phyloP scores from a whole-genome alignment of 1,140 invertebrate genomes.

The Sarcophaga bullata region DNA sequence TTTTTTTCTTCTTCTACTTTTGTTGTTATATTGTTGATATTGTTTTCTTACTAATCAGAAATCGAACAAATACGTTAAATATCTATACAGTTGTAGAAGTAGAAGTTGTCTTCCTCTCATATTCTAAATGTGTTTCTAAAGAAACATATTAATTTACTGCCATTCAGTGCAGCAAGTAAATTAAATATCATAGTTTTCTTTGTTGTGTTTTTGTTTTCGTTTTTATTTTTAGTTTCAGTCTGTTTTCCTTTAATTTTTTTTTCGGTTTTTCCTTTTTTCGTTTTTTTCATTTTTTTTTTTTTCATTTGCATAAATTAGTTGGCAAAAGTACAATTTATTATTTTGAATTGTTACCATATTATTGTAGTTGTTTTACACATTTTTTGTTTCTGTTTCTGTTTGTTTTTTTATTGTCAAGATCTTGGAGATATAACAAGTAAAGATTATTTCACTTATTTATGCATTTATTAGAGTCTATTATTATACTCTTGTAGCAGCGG shows the following conservation, averaged over 20 bases:
- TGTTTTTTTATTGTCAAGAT: not conserved
- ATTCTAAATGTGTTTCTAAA: not conserved
- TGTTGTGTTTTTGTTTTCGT: not conserved
- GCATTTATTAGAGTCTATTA: not conserved
- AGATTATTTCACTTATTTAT: constrained; percentile 9
- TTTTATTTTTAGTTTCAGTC: no score
- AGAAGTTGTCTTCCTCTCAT: not conserved
- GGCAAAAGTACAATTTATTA: constrained; percentile 19
- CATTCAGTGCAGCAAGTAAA: not conserved
- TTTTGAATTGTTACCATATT: not conserved
- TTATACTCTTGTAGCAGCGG: not conserved
- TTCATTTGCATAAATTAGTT: constrained; percentile 32
- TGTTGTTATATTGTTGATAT: not conserved
- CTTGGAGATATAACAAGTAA: not conserved
- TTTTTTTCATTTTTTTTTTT: no score
- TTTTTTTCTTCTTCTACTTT: no score
- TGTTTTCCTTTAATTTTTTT: no score
- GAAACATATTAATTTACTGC: not conserved
- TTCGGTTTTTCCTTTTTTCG: no score
- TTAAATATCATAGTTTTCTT: constrained; percentile 17
- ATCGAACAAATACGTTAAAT: constrained; percentile 6
- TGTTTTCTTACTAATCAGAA: not conserved
- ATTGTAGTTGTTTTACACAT: not conserved
- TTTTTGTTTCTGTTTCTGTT: not conserved
- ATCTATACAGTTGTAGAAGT: not conserved